These are phyloP conservation scores for Gavialis gangeticus DNA, from an alignment of 2,113 vertebrate species.

Conservation along the genomic window DNA sequence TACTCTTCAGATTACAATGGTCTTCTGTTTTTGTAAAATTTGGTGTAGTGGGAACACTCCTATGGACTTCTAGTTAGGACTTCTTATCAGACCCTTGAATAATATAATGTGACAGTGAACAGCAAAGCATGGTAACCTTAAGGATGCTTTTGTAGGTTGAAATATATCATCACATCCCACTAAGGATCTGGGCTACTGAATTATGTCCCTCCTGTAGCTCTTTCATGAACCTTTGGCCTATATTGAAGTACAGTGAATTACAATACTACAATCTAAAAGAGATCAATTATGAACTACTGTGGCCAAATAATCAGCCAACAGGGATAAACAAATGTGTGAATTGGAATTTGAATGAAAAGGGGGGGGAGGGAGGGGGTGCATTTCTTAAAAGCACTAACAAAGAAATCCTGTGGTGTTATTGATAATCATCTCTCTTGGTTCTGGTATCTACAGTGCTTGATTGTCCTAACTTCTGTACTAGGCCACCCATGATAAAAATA, in stretches of 20 bases:
- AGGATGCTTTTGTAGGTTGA: neutral
- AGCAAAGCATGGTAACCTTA: neutral
- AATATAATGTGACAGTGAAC: neutral
- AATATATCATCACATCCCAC: neutral
- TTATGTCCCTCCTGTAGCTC: neutral
- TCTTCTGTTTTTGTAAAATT: neutral
- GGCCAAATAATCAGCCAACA: neutral
- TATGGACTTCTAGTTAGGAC: no score
- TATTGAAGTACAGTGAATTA: neutral
- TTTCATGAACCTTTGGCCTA: neutral
- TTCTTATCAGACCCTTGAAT: neutral
- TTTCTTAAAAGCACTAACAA: neutral
- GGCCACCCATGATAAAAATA: accelerated
- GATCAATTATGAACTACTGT: neutral
- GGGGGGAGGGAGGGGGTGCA: neutral
- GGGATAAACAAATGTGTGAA: neutral
- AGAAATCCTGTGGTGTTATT: neutral
- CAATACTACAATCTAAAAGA: neutral
- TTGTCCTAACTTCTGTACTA: neutral
- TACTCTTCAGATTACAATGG: neutral
- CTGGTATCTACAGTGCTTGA: neutral
- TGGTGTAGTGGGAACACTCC: no score
- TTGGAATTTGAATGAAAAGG: neutral
- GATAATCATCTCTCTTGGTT: neutral
- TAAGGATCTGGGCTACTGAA: neutral